phyloP scores from a whole-genome alignment of 2,113 vertebrate genomes.

The Acinonyx jubatus region DNA sequence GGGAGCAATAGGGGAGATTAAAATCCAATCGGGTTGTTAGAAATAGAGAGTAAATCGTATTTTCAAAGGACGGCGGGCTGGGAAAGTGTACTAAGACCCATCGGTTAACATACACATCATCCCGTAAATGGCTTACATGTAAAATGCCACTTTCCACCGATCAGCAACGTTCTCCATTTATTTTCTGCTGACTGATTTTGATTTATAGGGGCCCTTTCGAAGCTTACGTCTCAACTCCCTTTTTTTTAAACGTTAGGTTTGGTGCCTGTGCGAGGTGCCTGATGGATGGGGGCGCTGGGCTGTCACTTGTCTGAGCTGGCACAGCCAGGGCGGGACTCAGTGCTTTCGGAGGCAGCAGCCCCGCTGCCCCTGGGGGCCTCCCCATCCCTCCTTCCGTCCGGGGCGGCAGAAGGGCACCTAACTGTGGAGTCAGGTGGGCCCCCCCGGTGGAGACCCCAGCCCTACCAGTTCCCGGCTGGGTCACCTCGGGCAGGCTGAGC shows the following conservation, averaged over 20 bases:
- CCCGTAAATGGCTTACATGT: constrained; percentile 28
- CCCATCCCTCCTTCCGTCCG: rapidly evolving
- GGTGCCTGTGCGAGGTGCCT: rapidly evolving
- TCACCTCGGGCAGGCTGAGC: background rate
- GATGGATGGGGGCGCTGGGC: background rate
- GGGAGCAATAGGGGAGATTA: constrained; percentile 2
- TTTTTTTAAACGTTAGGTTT: background rate
- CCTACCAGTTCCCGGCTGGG: background rate
- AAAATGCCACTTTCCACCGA: constrained; percentile 37
- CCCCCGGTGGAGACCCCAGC: background rate
- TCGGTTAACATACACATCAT: constrained; percentile 21
- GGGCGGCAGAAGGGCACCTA: rapidly evolving
- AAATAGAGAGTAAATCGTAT: background rate
- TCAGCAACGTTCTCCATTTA: background rate
- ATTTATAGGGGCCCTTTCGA: background rate
- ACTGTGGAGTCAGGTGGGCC: background rate
- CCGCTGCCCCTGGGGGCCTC: background rate
- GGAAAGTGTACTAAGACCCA: background rate
- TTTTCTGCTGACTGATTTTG: constrained; percentile 59
- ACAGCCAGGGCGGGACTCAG: rapidly evolving
- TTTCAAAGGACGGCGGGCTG: background rate
- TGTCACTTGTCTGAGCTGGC: too few species aligned
- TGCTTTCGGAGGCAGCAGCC: background rate
- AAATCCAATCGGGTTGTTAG: constrained; percentile 29
- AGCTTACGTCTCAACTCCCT: background rate